Percentiles rank a stretch among this genome's conserved stretches.
Conservation (phyloP, 2,888 invertebrate genomes). For the Heteromyza rotundicornis region DNA sequence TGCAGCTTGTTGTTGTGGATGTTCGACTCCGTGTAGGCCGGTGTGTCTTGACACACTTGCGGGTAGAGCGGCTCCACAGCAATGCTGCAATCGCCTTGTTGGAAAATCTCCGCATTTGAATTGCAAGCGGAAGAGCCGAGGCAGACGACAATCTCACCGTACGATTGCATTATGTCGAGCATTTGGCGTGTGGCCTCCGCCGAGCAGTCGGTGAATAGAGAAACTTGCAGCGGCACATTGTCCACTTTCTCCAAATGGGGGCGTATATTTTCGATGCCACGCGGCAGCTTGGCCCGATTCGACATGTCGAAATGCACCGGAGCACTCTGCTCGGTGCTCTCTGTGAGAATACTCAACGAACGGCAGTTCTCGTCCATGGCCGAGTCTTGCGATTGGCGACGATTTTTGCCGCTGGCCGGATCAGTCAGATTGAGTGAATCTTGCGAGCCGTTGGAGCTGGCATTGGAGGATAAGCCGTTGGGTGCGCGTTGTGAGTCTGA, state of each 20-base stretch:
- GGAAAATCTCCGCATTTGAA: slow-evolving; percentile 89
- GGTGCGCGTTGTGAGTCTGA: slow-evolving; percentile 19
- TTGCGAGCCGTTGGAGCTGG: slow-evolving; percentile 38
- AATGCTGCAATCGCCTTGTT: slow-evolving; percentile 91
- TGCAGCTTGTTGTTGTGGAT: slow-evolving; percentile 58
- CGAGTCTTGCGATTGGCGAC: slow-evolving; percentile 66
- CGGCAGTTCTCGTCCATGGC: slow-evolving; percentile 73
- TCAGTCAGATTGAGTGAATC: slow-evolving; percentile 34
- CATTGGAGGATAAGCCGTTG: slow-evolving; percentile 22
- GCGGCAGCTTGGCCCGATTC: slow-evolving; percentile 91
- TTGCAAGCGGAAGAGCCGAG: slow-evolving; percentile 88
- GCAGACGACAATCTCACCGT: slow-evolving; percentile 94
- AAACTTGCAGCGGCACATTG: slow-evolving; percentile 96
- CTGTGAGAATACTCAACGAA: slow-evolving; percentile 83
- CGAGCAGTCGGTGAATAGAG: slow-evolving; percentile 96
- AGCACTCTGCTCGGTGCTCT: slow-evolving; percentile 89
- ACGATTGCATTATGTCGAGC: slow-evolving; percentile 93
- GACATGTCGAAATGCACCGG: slow-evolving; percentile 93
- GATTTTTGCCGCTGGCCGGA: slow-evolving; percentile 29
- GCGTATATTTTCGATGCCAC: slow-evolving; percentile 95
- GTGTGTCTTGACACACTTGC: slow-evolving; percentile 67
- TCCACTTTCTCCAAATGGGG: slow-evolving; percentile 95
- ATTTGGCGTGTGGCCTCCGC: slow-evolving; percentile 90
- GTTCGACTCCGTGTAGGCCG: slow-evolving; percentile 60
- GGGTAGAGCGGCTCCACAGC: slow-evolving; percentile 94